Percentiles rank a stretch among this genome's conserved stretches.
These are phyloP conservation scores for Ostrea edulis DNA, from an alignment of 1,140 invertebrate genomes.

Conservation along the genomic window DNA sequence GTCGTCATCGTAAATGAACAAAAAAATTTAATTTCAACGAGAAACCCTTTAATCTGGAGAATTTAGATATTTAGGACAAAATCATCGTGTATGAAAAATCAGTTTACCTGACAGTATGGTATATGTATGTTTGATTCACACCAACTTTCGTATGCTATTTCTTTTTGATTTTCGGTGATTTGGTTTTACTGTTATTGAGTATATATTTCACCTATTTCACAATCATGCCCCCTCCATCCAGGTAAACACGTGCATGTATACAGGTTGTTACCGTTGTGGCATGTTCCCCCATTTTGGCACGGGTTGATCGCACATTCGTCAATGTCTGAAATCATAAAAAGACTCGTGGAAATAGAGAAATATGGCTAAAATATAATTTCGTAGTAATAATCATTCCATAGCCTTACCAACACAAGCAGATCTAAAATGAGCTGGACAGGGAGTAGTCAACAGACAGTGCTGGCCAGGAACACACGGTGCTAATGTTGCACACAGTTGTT, in stretches of 20 bases:
- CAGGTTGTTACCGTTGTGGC: neutral
- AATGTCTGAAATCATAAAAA: neutral
- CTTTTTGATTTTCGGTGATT: too few relatives aligned
- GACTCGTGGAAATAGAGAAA: neutral
- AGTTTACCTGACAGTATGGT: neutral
- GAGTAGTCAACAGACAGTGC: neutral
- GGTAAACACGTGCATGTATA: conserved; percentile 42
- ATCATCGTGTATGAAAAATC: too few relatives aligned
- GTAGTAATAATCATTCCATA: too few relatives aligned
- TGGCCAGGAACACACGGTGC: neutral
- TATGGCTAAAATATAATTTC: neutral
- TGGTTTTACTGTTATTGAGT: too few relatives aligned
- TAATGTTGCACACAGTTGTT: neutral
- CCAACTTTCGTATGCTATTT: too few relatives aligned
- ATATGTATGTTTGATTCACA: too few relatives aligned
- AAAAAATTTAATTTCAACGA: too few relatives aligned
- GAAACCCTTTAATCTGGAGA: too few relatives aligned
- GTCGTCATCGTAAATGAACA: too few relatives aligned
- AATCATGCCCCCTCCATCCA: conserved; percentile 24
- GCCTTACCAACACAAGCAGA: neutral
- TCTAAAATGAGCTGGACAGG: neutral
- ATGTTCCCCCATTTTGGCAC: conserved; percentile 41
- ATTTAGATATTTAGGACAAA: too few relatives aligned
- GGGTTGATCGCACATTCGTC: conserved; percentile 39
- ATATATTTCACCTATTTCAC: too few relatives aligned